These are phyloP conservation scores for Celastrina argiolus DNA, from an alignment of 2,888 invertebrate species.

Conservation along the genomic window DNA sequence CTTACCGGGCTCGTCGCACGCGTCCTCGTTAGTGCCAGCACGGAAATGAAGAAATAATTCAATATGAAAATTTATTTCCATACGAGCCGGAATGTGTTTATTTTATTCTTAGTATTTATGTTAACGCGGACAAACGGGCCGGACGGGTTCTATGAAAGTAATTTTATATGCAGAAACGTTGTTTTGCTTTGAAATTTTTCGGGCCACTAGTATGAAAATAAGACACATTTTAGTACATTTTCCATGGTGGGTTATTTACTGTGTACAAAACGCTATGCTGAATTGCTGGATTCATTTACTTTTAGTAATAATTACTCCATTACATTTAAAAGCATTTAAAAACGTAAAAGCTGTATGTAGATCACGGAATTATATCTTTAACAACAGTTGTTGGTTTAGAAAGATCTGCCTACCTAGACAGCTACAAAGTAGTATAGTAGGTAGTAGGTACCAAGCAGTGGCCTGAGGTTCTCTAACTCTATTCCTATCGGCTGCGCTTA, in stretches of 20 bases:
- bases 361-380: not conserved
- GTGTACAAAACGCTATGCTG: not conserved
- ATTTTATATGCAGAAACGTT: slow-evolving; percentile 17
- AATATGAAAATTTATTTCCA: slow-evolving; percentile 44
- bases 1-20: slow-evolving; percentile 60
- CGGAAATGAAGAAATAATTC: slow-evolving; percentile 53
- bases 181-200: slow-evolving; percentile 9
- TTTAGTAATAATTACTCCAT: too few relatives aligned
- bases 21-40: slow-evolving; percentile 53
- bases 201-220: slow-evolving; percentile 5
- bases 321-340: too few relatives aligned
- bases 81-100: slow-evolving; percentile 18
- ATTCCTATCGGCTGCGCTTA: too few relatives aligned
- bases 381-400: not conserved
- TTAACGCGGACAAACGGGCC: slow-evolving; percentile 16
- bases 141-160: slow-evolving; percentile 15
- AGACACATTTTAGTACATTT: not conserved
- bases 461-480: too few relatives aligned
- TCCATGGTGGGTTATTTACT: not conserved
- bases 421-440: too few relatives aligned
- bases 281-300: not conserved
- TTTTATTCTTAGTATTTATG: slow-evolving; percentile 19
- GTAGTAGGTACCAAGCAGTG: too few relatives aligned
- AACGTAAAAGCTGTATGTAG: too few relatives aligned
- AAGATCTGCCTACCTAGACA: too few relatives aligned